Evolutionary conservation across 1,140 invertebrate genomes (phyloP).

Genomic region (Maniola jurtina): DNA sequence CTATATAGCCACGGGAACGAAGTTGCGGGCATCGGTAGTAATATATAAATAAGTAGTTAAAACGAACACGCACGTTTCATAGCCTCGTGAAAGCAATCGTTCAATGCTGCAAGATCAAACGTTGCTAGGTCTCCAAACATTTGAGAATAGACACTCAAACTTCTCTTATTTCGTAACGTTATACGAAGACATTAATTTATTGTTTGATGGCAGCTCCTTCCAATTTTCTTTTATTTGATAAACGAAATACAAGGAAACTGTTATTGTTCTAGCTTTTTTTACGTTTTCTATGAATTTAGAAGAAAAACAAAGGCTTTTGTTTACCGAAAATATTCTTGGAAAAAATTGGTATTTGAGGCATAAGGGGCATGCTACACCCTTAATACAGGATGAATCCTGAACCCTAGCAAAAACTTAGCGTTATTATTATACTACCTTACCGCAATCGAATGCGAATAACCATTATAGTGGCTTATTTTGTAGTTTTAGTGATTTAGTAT

Average conservation of each 20-base stretch:
- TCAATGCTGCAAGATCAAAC: constrained; percentile 58
- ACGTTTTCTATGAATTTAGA: neutral
- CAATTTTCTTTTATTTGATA: constrained; percentile 34
- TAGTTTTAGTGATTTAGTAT: too few relatives aligned
- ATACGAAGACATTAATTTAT: constrained; percentile 58
- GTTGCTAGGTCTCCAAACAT: constrained; percentile 67
- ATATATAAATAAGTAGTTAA: neutral
- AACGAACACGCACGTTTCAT: constrained; percentile 26
- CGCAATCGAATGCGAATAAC: too few relatives aligned
- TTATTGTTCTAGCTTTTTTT: constrained; percentile 2
- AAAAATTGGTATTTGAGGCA: too few relatives aligned
- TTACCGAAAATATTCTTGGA: too few relatives aligned
- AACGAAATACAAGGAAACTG: constrained; percentile 22
- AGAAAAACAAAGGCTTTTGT: too few relatives aligned
- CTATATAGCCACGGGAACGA: neutral
- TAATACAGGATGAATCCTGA: too few relatives aligned
- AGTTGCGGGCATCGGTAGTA: neutral
- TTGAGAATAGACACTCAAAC: constrained; percentile 54
- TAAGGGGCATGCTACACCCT: too few relatives aligned
- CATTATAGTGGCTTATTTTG: too few relatives aligned
- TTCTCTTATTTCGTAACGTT: constrained; percentile 56
- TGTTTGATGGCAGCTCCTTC: constrained; percentile 35
- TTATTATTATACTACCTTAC: too few relatives aligned
- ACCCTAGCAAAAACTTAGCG: too few relatives aligned
- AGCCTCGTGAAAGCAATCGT: constrained; percentile 36